Conservation (phyloP, 2,113 vertebrate species). For the Corythornis madagascariensis region DNA sequence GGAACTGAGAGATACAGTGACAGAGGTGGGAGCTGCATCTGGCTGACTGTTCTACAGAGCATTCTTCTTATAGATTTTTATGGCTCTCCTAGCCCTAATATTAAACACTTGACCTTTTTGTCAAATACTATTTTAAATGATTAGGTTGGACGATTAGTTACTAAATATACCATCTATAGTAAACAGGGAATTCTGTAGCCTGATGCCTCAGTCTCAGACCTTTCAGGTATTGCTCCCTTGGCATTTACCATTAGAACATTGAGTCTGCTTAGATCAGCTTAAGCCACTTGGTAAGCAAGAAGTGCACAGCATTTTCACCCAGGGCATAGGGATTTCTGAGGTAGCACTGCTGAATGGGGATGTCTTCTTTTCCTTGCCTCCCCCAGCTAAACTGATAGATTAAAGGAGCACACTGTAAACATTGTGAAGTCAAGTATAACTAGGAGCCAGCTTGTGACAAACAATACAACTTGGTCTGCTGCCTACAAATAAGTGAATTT, state of each 20-base stretch:
- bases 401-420: neutral
- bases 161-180: conserved; percentile 75
- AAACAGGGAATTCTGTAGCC: conserved; percentile 73
- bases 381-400: neutral
- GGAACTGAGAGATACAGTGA: conserved; percentile 18
- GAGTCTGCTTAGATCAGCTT: conserved; percentile 28
- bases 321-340: neutral
- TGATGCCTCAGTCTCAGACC: conserved; percentile 42
- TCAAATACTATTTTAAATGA: conserved; percentile 73
- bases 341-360: neutral
- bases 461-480: neutral
- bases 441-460: neutral
- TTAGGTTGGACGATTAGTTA: conserved; percentile 75
- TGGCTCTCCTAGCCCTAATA: conserved; percentile 60
- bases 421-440: neutral
- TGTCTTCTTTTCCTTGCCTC: neutral
- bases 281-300: conserved; percentile 27
- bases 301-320: neutral
- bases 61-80: conserved; percentile 68
- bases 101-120: conserved; percentile 78
- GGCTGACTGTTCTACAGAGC: conserved; percentile 62
- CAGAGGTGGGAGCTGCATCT: neutral
- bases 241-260: conserved; percentile 48
- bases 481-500: neutral
- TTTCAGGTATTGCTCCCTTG: conserved; percentile 62